A percentile compares a stretch with the other conserved stretches of the same genome.
Conservation (phyloP, 2,113 vertebrate species). For the Pungitius pungitius region DNA sequence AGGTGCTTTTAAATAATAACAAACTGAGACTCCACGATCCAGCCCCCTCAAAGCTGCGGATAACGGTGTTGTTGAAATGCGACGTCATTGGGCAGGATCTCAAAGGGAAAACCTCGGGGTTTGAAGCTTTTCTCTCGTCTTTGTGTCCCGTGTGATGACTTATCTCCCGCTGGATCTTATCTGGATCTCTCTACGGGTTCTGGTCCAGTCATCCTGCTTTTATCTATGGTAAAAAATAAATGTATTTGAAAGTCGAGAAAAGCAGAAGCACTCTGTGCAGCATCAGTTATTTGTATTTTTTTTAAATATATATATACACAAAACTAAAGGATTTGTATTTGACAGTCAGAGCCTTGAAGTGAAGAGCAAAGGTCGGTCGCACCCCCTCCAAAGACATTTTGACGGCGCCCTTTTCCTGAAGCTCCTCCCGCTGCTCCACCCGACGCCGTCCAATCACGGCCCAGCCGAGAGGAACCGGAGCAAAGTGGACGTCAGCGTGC, state of each 20-base stretch:
- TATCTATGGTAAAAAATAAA: conserved; percentile 51
- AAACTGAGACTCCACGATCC: background rate
- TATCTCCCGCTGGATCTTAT: conserved; percentile 60
- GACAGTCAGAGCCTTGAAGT: background rate
- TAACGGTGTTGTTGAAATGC: conserved; percentile 42
- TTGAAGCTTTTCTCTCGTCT: conserved; percentile 26
- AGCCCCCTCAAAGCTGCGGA: conserved; percentile 21
- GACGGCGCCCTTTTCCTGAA: too few species aligned
- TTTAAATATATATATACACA: background rate
- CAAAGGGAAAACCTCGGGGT: conserved; percentile 49
- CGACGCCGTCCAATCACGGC: conserved; percentile 62
- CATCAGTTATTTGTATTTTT: background rate
- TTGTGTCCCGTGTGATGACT: conserved; percentile 48
- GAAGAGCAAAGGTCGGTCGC: background rate
- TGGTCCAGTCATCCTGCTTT: conserved; percentile 55
- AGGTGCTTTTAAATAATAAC: conserved; percentile 35
- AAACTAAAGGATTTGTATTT: background rate
- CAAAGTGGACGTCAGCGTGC: conserved; percentile 72
- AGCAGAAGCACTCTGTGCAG: conserved; percentile 39
- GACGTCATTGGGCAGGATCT: conserved; percentile 43
- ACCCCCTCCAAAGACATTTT: too few species aligned
- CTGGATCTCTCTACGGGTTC: conserved; percentile 50
- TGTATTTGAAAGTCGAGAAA: conserved; percentile 60
- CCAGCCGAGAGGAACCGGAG: conserved; percentile 70
- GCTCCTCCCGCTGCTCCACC: conserved; percentile 7